These are phyloP conservation scores for Muntiacus reevesi DNA, from an alignment of 2,113 vertebrate genomes.

Conservation along the genomic window DNA sequence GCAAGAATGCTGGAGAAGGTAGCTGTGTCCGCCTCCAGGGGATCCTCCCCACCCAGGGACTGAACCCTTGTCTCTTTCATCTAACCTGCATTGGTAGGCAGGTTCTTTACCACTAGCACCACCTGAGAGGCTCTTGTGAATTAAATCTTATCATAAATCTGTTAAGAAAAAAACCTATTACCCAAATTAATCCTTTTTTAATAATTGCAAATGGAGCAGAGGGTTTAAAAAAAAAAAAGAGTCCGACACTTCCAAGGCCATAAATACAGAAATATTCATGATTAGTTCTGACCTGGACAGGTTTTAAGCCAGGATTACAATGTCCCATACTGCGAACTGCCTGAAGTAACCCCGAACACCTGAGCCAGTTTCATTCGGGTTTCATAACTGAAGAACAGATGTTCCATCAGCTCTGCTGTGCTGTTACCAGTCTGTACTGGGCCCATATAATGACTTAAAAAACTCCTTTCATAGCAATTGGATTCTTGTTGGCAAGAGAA, in stretches of 20 bases:
- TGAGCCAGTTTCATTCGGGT: neutral
- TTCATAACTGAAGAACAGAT: neutral
- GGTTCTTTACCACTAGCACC: neutral
- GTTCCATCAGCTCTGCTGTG: neutral
- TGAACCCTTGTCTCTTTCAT: neutral
- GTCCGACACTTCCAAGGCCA: neutral
- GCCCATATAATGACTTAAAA: neutral
- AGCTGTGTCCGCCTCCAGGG: neutral
- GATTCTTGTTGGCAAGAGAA: neutral
- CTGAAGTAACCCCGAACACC: neutral
- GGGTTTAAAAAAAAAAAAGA: neutral
- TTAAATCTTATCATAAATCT: neutral
- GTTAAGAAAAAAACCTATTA: neutral
- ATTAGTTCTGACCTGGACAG: neutral
- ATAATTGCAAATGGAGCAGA: constrained; percentile 6
- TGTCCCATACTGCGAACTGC: neutral
- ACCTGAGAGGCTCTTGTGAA: neutral
- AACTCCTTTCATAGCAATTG: neutral
- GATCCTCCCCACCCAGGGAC: neutral
- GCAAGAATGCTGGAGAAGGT: neutral
- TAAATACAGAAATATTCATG: neutral
- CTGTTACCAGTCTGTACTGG: neutral
- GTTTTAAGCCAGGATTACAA: constrained; percentile 3
- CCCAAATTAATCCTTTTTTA: neutral
- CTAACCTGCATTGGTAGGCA: neutral